phyloP scores from a whole-genome alignment of 2,888 invertebrate species.

The Tholera decimalis region DNA sequence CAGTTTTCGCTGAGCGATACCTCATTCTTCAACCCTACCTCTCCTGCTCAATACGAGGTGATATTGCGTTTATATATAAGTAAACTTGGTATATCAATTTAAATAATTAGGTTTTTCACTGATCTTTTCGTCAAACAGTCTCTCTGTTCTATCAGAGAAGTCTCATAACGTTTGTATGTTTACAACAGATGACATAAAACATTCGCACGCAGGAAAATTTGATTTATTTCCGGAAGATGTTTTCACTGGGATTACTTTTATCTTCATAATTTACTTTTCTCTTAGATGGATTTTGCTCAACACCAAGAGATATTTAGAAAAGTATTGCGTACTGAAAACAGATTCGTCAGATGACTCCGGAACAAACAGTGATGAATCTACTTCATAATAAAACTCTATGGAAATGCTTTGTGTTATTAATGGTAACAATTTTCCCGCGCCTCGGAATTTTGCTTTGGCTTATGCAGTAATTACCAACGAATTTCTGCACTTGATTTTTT shows the following conservation, averaged over 20 bases:
- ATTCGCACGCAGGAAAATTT: conserved; percentile 6
- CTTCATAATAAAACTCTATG: conserved; percentile 10
- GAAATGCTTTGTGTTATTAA: conserved; percentile 13
- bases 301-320: conserved; percentile 68
- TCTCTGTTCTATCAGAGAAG: background rate
- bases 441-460: fast-evolving
- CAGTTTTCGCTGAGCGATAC: background rate
- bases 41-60: too few species aligned
- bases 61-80: background rate
- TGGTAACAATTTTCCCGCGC: background rate
- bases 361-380: conserved; percentile 4
- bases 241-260: background rate
- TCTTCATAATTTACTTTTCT: conserved; percentile 33
- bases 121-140: background rate
- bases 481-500: conserved; percentile 62
- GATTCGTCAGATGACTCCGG: background rate
- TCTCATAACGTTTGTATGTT: conserved; percentile 8
- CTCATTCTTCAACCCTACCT: background rate
- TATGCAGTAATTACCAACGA: conserved; percentile 64
- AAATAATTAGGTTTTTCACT: background rate
- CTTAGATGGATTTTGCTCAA: conserved; percentile 81
- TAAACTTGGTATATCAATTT: background rate
- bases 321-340: conserved; percentile 65
- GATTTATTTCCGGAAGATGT: conserved; percentile 7
- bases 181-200: conserved; percentile 9